phyloP scores from a whole-genome alignment of 2,113 vertebrate species.

The Amblyopsis rosae region DNA sequence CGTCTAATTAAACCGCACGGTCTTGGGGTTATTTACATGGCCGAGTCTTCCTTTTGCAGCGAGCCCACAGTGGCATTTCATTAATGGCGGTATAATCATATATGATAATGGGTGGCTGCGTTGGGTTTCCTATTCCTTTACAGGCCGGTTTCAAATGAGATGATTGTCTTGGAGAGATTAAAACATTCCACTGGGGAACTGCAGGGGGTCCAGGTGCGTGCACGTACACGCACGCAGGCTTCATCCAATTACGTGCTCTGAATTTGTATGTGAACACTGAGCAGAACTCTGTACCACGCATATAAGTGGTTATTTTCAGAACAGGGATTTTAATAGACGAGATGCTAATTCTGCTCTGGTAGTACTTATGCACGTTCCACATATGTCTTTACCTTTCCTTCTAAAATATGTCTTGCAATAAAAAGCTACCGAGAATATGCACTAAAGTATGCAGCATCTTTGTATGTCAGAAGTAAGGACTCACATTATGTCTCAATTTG shows the following conservation, averaged over 20 bases:
- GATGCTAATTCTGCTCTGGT: too few relatives aligned
- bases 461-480: neutral
- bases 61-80: conserved; percentile 28
- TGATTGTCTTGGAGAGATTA: conserved; percentile 18
- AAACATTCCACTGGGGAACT: neutral
- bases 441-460: neutral
- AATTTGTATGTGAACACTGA: too few relatives aligned
- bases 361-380: too few relatives aligned
- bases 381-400: too few relatives aligned
- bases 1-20: conserved; percentile 53
- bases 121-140: conserved; percentile 27
- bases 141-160: conserved; percentile 15
- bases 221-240: too few relatives aligned
- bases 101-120: conserved; percentile 37
- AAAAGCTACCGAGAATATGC: neutral
- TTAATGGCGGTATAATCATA: conserved; percentile 50
- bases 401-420: neutral
- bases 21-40: conserved; percentile 41
- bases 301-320: too few relatives aligned
- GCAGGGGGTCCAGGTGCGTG: too few relatives aligned
- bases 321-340: too few relatives aligned
- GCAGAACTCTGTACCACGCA: too few relatives aligned
- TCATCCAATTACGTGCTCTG: too few relatives aligned
- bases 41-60: conserved; percentile 23
- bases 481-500: neutral